Evolutionary conservation across 2,797 vertebrate species (phyloP), one percentile per base, ranked within the genome.

Genomic region (Echeneis naucrates): DNA sequence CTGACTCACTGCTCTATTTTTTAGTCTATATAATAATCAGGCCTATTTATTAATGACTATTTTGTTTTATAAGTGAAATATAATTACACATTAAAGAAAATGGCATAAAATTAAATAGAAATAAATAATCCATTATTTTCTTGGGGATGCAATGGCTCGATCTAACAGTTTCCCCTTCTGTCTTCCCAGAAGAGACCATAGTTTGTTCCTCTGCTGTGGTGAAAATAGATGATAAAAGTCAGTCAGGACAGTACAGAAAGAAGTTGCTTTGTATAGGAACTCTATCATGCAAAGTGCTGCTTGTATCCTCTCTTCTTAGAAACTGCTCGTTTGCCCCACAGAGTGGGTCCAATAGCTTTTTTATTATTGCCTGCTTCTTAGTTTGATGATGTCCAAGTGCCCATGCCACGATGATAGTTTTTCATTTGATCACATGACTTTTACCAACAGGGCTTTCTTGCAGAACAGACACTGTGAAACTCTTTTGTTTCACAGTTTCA

Each of bases 371-470:
- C 64, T 38, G 37, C 37, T 2, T 62, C 66, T 77, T 50, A 16
- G 48, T 59, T 77, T 75, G 79, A 77, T 82, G 77, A 86, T 67
- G 72, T 54, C n/a, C n/a, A n/a, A n/a, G n/a, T n/a, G n/a, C n/a
- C n/a, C n/a, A n/a, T n/a, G n/a, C n/a, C n/a, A n/a, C n/a, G n/a
- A n/a, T n/a, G n/a, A n/a, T 68, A 71, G 11, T 4, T n/a, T 56
- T 69, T 68, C 68, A n/a, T 69, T 62, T 32, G 67, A 68, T 75
- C 70, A 27, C 59, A 27, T 78, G 72, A 66, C 70, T 76, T 65
- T 71, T 68, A 81, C 57, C 68, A 74, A 58, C 63, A 65, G 30
- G 61, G 37, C 65, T 88, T 72, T 76, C 73, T 82, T 56, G 33
- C 1, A 2, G 45, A 68, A 55, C 40, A 9, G 52, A 56, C 42